A percentile compares a stretch with the other conserved stretches of the same genome.
Conservation (phyloP, 2,888 invertebrate species). For the Drosophila bunnanda region DNA sequence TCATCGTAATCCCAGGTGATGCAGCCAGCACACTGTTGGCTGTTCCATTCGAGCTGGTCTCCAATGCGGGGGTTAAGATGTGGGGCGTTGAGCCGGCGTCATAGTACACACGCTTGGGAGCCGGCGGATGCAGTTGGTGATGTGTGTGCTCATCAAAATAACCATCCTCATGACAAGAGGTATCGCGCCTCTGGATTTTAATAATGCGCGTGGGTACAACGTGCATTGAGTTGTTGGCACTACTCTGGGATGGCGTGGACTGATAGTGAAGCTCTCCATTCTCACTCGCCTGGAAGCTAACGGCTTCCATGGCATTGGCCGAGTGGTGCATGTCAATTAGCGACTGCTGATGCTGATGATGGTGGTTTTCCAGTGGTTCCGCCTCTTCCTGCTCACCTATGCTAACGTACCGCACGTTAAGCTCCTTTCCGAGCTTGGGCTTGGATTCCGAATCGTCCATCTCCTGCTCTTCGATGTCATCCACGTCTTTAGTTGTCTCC, state of each 20-base stretch:
- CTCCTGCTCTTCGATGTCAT: slow-evolving; percentile 79
- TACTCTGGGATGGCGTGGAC: slow-evolving; percentile 36
- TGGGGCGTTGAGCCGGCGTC: slow-evolving; percentile 68
- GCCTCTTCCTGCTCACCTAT: slow-evolving; percentile 60
- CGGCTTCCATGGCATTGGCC: slow-evolving; percentile 65
- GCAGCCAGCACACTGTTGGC: slow-evolving; percentile 52
- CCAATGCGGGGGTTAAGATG: slow-evolving; percentile 67
- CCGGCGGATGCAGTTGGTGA: slow-evolving; percentile 64
- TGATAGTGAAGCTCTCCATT: slow-evolving; percentile 82
- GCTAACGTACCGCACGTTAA: slow-evolving; percentile 68
- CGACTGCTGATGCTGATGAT: slow-evolving; percentile 62
- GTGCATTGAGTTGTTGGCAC: slow-evolving; percentile 51
- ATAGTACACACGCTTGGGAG: slow-evolving; percentile 77
- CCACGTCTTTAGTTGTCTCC: slow-evolving; percentile 84
- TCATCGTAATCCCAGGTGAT: slow-evolving; percentile 44
- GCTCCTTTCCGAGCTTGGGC: slow-evolving; percentile 78
- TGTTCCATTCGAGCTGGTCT: slow-evolving; percentile 56
- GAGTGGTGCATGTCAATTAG: slow-evolving; percentile 63
- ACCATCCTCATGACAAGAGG: slow-evolving; percentile 70
- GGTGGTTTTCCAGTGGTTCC: slow-evolving; percentile 64
- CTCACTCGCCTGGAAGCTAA: slow-evolving; percentile 80
- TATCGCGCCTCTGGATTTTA: slow-evolving; percentile 82
- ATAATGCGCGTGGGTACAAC: slow-evolving; percentile 79
- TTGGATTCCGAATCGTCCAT: slow-evolving; percentile 75
- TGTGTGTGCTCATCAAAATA: slow-evolving; percentile 75